Percentiles rank a stretch among this genome's conserved stretches.
Conservation (phyloP, 2,888 invertebrate genomes). For the Junonia oenone region DNA sequence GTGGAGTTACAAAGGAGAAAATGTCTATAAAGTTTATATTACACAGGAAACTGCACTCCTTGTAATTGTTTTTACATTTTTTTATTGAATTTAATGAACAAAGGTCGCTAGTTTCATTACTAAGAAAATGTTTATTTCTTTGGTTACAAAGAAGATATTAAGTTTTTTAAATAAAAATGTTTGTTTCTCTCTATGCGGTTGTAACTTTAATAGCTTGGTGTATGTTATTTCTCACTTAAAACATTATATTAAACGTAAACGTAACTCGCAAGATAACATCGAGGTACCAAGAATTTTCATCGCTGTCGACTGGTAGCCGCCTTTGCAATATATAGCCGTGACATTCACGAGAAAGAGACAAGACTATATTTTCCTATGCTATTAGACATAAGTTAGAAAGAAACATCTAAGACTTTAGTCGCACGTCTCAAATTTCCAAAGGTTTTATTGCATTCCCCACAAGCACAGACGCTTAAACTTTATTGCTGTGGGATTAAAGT, state of each 20-base stretch:
- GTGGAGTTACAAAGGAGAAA: conserved; percentile 9
- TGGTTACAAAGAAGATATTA: no score
- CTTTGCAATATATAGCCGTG: conserved; percentile 72
- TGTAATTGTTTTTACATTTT: not conserved
- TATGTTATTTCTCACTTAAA: conserved; percentile 47
- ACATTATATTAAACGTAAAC: conserved; percentile 70
- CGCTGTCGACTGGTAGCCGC: conserved; percentile 63
- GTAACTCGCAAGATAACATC: conserved; percentile 71
- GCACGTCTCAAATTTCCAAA: conserved; percentile 67
- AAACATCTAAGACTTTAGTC: conserved; percentile 59
- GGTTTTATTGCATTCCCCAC: conserved; percentile 77
- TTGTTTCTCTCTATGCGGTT: not conserved
- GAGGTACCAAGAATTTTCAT: conserved; percentile 76
- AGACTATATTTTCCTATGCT: conserved; percentile 45
- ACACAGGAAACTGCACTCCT: not conserved
- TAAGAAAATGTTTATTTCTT: no score
- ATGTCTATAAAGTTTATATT: conserved; percentile 7
- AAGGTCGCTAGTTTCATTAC: no score
- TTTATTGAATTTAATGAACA: not conserved
- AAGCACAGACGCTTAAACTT: conserved; percentile 78
- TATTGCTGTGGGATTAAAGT: conserved; percentile 78
- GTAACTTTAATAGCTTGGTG: not conserved
- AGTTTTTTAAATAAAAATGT: not conserved
- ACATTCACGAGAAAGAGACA: conserved; percentile 64
- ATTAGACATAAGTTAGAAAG: conserved; percentile 66